These are phyloP conservation scores for Odontophorus gujanensis DNA, from an alignment of 2,113 vertebrate species.

Conservation along the genomic window DNA sequence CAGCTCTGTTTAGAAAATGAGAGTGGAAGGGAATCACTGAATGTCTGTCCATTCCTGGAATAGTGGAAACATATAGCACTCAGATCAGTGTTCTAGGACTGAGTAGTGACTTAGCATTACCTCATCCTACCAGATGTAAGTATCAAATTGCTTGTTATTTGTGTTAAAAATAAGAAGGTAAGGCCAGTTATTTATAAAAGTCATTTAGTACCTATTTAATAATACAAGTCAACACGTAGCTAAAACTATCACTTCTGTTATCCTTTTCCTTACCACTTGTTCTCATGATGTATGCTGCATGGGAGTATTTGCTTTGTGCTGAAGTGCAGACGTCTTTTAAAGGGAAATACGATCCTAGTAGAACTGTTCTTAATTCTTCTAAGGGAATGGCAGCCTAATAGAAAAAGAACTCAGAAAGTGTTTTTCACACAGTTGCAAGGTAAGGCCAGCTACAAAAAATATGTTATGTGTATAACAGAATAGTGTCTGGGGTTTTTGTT, in stretches of 20 bases:
- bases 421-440: not conserved
- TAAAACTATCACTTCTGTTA: not conserved
- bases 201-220: not conserved
- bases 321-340: constrained; percentile 31
- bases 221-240: not conserved
- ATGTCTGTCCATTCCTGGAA: not conserved
- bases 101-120: not conserved
- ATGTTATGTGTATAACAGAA: accelerated
- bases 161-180: not conserved
- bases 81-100: accelerated
- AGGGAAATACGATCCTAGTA: not conserved
- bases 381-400: not conserved
- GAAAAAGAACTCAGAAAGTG: not conserved
- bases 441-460: not conserved
- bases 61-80: not conserved
- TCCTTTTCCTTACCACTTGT: constrained; percentile 79
- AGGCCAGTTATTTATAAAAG: not conserved
- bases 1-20: not conserved
- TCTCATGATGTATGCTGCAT: constrained; percentile 80
- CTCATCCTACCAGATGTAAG: not conserved
- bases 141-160: not conserved
- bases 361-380: not conserved
- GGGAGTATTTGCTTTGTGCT: not conserved
- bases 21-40: not conserved
- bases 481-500: not conserved